Evolutionary conservation across 2,888 invertebrate species (phyloP).

Genomic region (Epinotia nisella): DNA sequence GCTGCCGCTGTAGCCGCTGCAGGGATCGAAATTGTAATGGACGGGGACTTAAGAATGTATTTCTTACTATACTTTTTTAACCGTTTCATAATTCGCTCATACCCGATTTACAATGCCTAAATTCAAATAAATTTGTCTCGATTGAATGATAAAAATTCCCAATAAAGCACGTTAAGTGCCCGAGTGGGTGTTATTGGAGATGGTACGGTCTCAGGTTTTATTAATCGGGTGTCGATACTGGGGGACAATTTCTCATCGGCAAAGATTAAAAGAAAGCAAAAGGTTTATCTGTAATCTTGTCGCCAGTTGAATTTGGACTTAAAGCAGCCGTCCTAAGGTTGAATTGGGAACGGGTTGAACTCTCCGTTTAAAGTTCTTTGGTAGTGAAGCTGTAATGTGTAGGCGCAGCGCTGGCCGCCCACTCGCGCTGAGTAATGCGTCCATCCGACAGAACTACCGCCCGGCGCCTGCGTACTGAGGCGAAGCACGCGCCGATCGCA

Average conservation of each 20-base stretch:
- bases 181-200: slow-evolving; percentile 64
- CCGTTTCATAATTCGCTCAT: slow-evolving; percentile 21
- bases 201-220: slow-evolving; percentile 51
- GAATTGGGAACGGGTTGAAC: not conserved
- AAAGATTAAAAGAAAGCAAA: slow-evolving; percentile 23
- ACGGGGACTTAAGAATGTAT: not conserved
- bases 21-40: too few relatives aligned
- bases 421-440: slow-evolving; percentile 52
- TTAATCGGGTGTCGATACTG: slow-evolving; percentile 58
- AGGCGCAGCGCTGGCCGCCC: slow-evolving; percentile 61
- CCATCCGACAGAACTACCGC: slow-evolving; percentile 39
- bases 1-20: too few relatives aligned
- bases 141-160: slow-evolving; percentile 32
- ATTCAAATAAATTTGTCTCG: slow-evolving; percentile 33
- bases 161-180: slow-evolving; percentile 40
- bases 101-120: slow-evolving; percentile 23
- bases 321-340: not conserved
- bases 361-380: not conserved
- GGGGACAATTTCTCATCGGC: slow-evolving; percentile 60
- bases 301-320: not conserved
- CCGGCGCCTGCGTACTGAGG: slow-evolving; percentile 40
- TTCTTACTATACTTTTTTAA: not conserved
- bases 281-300: not conserved
- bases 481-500: slow-evolving; percentile 18
- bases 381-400: slow-evolving; percentile 49